Base-by-base conservation (phyloP, 2,797 vertebrate genomes). In the Pristis pectinata region DNA sequence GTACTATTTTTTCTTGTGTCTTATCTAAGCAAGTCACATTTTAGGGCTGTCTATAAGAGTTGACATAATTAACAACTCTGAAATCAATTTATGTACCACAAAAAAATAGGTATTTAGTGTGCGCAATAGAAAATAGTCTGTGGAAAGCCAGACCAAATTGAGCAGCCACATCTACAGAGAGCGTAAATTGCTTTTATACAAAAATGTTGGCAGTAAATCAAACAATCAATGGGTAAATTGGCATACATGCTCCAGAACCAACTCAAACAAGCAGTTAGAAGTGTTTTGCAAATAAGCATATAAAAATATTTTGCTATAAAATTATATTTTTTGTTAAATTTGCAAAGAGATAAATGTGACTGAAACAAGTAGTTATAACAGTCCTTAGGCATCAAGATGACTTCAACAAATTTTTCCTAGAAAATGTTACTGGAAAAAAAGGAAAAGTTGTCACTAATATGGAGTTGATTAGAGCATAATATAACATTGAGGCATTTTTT, bases 231-330 rank as follows among this genome's bases (percentile, higher is more conserved):
- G n/a, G 19, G 41, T 64, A 91, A 91, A 24, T 67, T 37, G 22
- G 91, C 41, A 44, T 22, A 44, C 44, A 44, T 44, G 19, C 13
- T 1, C 59, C 34, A 10, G 56, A 27, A 61, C 19, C 37, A 91
- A 91, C 87, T 91, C 61, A 67, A 41, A 67, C n/a, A 64, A 91
- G 87, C 87, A 37, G 61, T 91, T 91, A 91, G 34, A 91, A 67
- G 61, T n/a, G 59, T 27, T 37, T 91, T 67, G 17, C 61, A 64
- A 91, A 91, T 91, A 91, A 89, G 56, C 61, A 89, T 15, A 24
- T 89, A 15, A 37, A 37, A 64, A 64, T 91, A 67, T 41, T 24
- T 80, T 41, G 17, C 37, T 37, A 11, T 67, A 3, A 24, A 64
- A 67, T 67, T 89, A 89, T 70, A 70, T 22, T 70, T 3, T 74